Conservation (phyloP, 2,797 vertebrate species). For the Schizothorax lantsangensis region DNA sequence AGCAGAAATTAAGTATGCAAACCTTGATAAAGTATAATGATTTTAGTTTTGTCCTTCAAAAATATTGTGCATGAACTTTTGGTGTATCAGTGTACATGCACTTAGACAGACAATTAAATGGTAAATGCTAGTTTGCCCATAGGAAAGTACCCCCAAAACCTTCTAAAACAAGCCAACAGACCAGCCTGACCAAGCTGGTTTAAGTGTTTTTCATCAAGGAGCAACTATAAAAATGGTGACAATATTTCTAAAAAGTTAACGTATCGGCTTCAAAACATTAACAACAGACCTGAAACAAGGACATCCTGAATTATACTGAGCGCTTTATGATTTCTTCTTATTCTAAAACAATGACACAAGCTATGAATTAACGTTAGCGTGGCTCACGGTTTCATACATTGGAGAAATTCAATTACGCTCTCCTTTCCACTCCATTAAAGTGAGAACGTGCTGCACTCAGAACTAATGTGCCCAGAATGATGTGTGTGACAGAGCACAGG, state of each 20-base stretch:
- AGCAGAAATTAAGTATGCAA: neutral
- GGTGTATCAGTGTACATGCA: neutral
- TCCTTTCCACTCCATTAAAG: slow-evolving; percentile 80
- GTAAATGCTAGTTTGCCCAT: neutral
- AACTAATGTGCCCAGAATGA: slow-evolving; percentile 74
- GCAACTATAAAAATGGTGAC: neutral
- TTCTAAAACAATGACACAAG: slow-evolving; percentile 50
- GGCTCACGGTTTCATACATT: slow-evolving; percentile 70
- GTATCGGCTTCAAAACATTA: neutral
- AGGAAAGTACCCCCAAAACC: neutral
- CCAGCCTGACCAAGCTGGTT: neutral
- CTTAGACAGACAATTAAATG: neutral
- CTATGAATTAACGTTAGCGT: slow-evolving; percentile 61
- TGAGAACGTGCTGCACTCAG: slow-evolving; percentile 72
- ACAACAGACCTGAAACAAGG: slow-evolving; percentile 13
- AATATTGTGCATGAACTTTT: neutral
- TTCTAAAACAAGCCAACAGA: neutral
- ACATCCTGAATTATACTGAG: neutral
- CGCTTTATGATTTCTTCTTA: slow-evolving; percentile 24
- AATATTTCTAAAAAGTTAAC: neutral
- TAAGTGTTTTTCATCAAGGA: neutral
- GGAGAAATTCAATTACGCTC: slow-evolving; percentile 76
- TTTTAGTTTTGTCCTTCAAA: neutral
- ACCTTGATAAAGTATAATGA: neutral
- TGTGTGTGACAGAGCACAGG: slow-evolving; percentile 75